Conservation (phyloP, 2,113 vertebrate species). For the Gallinago jamesoni region DNA sequence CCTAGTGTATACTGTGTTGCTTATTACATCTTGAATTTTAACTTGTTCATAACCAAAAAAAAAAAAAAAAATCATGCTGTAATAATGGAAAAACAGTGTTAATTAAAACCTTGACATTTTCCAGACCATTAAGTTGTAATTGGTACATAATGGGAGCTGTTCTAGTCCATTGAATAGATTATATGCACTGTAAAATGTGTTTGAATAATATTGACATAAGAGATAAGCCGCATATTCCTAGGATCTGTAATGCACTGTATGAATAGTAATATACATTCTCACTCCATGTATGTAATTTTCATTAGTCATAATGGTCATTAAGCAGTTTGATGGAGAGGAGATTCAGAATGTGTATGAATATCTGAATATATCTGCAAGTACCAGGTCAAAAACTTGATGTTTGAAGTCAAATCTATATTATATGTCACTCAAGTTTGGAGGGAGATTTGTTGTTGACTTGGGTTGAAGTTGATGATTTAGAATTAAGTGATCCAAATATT, state of each 20-base stretch:
- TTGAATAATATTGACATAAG: slow-evolving; percentile 42
- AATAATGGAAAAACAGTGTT: not conserved
- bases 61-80: not conserved
- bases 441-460: not conserved
- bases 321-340: not conserved
- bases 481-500: not conserved
- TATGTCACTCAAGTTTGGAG: not conserved
- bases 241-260: not conserved
- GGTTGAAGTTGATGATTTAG: not conserved
- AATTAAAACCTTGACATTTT: slow-evolving; percentile 62
- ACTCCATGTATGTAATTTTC: not conserved
- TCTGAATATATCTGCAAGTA: not conserved
- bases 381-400: not conserved
- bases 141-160: slow-evolving; percentile 28
- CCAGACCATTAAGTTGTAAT: slow-evolving; percentile 47
- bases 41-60: not conserved
- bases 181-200: slow-evolving; percentile 1
- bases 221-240: not conserved
- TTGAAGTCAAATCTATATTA: not conserved
- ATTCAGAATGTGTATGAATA: not conserved
- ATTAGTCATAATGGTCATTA: not conserved
- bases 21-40: not conserved
- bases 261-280: not conserved
- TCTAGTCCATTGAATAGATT: slow-evolving; percentile 33
- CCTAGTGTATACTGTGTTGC: not conserved